Conservation (phyloP, 2,888 invertebrate species). For the Melanchra persicariae region DNA sequence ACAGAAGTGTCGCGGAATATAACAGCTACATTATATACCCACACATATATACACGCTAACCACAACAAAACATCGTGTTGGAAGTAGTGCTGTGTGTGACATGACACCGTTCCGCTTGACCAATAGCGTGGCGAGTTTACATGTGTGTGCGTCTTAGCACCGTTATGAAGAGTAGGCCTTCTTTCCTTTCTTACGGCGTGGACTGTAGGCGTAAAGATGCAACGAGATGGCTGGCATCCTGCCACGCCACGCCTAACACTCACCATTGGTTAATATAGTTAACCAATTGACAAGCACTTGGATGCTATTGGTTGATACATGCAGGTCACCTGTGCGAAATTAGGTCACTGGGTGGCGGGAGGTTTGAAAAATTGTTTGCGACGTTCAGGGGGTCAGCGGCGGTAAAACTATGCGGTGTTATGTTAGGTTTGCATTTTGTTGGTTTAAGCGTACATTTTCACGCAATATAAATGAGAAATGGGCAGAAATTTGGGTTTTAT, state of each 20-base stretch:
- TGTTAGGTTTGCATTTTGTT: constrained; percentile 13
- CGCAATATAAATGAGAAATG: not conserved
- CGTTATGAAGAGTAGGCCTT: constrained; percentile 49
- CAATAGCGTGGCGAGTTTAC: constrained; percentile 2
- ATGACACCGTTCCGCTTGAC: constrained; percentile 16
- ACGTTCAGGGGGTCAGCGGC: constrained; percentile 13
- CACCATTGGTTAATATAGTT: constrained; percentile 89
- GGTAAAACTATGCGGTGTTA: constrained; percentile 4
- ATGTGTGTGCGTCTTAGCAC: constrained; percentile 10
- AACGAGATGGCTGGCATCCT: constrained; percentile 83
- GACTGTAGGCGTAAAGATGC: constrained; percentile 80
- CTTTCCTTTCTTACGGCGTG: constrained; percentile 41
- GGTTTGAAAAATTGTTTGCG: constrained; percentile 68
- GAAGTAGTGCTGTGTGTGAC: not conserved
- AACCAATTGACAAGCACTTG: constrained; percentile 89
- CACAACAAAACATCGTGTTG: not conserved
- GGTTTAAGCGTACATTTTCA: not conserved
- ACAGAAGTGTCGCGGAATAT: constrained; percentile 42
- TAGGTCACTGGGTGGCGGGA: constrained; percentile 80
- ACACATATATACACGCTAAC: not conserved
- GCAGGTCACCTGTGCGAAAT: constrained; percentile 81
- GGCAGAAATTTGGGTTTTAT: not conserved
- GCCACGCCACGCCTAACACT: constrained; percentile 90
- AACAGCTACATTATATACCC: not conserved
- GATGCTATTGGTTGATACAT: constrained; percentile 85